Percentiles rank a stretch among this genome's conserved stretches.
These are phyloP conservation scores for Lepidurus arcticus DNA, from an alignment of 1,140 invertebrate genomes.

Conservation along the genomic window DNA sequence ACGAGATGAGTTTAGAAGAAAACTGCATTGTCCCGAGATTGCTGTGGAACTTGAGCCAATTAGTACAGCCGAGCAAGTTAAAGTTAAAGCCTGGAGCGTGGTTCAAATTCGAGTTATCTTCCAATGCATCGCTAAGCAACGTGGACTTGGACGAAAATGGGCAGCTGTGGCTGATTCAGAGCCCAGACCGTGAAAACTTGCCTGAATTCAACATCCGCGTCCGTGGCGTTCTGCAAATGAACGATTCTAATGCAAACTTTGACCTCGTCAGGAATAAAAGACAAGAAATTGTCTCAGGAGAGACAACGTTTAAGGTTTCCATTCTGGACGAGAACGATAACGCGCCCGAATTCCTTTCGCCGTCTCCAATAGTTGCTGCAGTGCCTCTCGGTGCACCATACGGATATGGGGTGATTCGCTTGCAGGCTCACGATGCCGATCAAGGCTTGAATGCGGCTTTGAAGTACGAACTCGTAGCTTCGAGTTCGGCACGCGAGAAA, in stretches of 20 bases:
- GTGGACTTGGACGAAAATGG: neutral
- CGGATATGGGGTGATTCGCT: constrained; percentile 65
- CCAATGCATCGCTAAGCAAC: neutral
- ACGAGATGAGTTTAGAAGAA: neutral
- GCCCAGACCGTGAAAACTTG: constrained; percentile 40
- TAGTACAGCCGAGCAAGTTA: neutral
- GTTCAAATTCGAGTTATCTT: neutral
- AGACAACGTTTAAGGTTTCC: constrained; percentile 63
- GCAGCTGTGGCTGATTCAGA: constrained; percentile 39
- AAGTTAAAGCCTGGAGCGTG: neutral
- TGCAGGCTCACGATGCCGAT: constrained; percentile 65
- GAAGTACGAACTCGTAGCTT: constrained; percentile 60
- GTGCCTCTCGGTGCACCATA: constrained; percentile 69
- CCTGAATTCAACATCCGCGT: constrained; percentile 32
- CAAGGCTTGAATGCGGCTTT: constrained; percentile 68
- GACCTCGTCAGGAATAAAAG: constrained; percentile 24
- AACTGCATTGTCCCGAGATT: neutral
- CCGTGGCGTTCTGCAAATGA: neutral
- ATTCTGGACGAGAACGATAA: constrained; percentile 78
- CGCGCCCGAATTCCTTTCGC: constrained; percentile 60
- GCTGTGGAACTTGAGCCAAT: neutral
- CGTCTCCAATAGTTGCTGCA: constrained; percentile 67
- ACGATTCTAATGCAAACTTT: neutral
- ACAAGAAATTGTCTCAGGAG: constrained; percentile 46
- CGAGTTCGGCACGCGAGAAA: constrained; percentile 54